phyloP scores from a whole-genome alignment of 2,113 vertebrate species.

The Hassar affinis region DNA sequence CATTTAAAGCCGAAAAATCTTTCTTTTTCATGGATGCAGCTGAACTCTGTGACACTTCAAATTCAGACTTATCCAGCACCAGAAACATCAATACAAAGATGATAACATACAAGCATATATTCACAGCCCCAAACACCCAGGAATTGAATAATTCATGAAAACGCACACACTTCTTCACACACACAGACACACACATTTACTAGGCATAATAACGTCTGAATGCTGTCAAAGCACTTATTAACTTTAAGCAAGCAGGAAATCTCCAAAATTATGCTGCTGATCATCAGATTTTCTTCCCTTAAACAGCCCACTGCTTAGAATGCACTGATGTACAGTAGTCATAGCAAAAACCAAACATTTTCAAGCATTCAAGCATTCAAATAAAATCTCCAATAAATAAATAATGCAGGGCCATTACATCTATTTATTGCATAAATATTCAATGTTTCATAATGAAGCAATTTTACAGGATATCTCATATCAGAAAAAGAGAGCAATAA shows the following conservation, averaged over 20 bases:
- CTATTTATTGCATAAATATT: slow-evolving; percentile 50
- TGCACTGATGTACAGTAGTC: slow-evolving; percentile 6
- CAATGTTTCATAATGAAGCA: slow-evolving; percentile 34
- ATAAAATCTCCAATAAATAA: slow-evolving; percentile 44
- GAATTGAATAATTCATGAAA: slow-evolving; percentile 19
- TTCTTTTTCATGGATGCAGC: neutral
- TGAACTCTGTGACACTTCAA: neutral
- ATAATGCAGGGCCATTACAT: slow-evolving; percentile 42
- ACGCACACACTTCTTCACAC: neutral
- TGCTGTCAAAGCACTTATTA: slow-evolving; percentile 35
- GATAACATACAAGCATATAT: neutral
- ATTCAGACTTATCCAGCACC: neutral
- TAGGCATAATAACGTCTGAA: slow-evolving; percentile 5
- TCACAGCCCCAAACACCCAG: neutral
- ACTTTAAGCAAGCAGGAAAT: slow-evolving; percentile 23
- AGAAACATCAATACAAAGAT: neutral
- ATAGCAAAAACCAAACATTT: slow-evolving; percentile 37
- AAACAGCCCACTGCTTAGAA: slow-evolving; percentile 18
- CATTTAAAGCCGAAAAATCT: neutral
- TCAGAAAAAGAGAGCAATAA: neutral
- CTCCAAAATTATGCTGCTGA: slow-evolving; percentile 5
- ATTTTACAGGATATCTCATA: slow-evolving; percentile 30
- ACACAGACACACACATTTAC: neutral
- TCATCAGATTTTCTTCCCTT: slow-evolving; percentile 36
- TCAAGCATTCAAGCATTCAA: slow-evolving; percentile 40